Conservation (phyloP, 2,113 vertebrate genomes). For the Microcebus tavaratra region DNA sequence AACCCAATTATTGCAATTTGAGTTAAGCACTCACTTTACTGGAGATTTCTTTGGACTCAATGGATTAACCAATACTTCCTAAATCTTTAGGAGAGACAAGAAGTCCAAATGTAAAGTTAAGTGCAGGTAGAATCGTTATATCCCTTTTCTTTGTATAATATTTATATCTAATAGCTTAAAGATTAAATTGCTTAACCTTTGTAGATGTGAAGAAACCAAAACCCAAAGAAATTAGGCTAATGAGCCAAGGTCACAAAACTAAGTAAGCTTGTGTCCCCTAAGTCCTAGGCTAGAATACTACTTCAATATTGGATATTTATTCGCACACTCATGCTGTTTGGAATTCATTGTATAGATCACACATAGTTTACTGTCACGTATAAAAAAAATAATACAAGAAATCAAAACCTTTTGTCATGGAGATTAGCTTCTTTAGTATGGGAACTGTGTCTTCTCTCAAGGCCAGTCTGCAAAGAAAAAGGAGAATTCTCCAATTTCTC, state of each 20-base stretch:
- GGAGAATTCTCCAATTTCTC: neutral
- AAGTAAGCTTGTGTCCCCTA: neutral
- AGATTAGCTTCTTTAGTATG: neutral
- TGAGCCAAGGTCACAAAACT: neutral
- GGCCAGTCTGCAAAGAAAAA: neutral
- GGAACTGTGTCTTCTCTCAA: neutral
- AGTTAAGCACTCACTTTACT: constrained; percentile 33
- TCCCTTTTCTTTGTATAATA: neutral
- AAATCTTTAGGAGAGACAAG: neutral
- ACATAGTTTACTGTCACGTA: neutral
- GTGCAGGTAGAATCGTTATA: neutral
- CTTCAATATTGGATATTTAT: neutral
- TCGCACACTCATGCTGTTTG: neutral
- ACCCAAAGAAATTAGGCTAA: neutral
- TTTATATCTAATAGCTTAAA: neutral
- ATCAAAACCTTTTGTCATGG: neutral
- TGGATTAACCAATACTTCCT: constrained; percentile 15
- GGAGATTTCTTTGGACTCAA: neutral
- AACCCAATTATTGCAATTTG: constrained; percentile 56
- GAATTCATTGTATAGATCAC: neutral
- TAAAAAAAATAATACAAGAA: neutral
- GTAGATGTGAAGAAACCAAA: neutral
- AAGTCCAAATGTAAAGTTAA: neutral
- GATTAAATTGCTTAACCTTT: neutral
- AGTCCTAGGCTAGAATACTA: neutral